These are phyloP conservation scores for Heterohyrax brucei DNA, from an alignment of 2,797 vertebrate species.

Conservation along the genomic window DNA sequence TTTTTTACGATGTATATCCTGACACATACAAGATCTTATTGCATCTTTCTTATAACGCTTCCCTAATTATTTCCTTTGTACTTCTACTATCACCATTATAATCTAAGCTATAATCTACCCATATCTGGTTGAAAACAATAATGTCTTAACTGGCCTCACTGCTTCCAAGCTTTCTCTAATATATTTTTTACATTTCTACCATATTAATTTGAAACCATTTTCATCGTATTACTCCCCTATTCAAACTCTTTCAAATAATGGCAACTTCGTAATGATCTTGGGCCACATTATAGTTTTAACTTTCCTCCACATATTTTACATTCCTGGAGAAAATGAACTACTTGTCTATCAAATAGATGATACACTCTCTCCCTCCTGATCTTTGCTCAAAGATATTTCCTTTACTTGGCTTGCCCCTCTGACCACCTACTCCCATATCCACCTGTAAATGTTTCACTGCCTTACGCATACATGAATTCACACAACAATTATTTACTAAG, in stretches of 20 bases:
- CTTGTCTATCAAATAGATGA: constrained; percentile 10
- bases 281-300: constrained; percentile 16
- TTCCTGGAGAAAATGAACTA: not conserved
- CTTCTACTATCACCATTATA: not conserved
- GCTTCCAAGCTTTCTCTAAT: constrained; percentile 3
- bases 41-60: constrained; percentile 7
- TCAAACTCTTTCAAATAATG: constrained; percentile 60
- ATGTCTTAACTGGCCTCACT: constrained; percentile 36
- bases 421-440: not conserved
- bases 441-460: not conserved
- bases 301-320: not conserved
- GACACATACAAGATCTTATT: not conserved
- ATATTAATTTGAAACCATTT: constrained; percentile 48
- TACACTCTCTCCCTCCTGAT: not conserved
- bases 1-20: not conserved
- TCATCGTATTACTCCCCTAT: constrained; percentile 31
- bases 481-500: constrained; percentile 46
- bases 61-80: not conserved
- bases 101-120: constrained; percentile 36
- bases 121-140: constrained; percentile 18
- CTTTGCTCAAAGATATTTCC: constrained; percentile 44
- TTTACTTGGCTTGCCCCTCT: not conserved
- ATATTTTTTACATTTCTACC: not conserved
- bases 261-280: not conserved
- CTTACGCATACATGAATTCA: constrained; percentile 46